phyloP scores from a whole-genome alignment of 2,888 invertebrate genomes.

The Luperina testacea region DNA sequence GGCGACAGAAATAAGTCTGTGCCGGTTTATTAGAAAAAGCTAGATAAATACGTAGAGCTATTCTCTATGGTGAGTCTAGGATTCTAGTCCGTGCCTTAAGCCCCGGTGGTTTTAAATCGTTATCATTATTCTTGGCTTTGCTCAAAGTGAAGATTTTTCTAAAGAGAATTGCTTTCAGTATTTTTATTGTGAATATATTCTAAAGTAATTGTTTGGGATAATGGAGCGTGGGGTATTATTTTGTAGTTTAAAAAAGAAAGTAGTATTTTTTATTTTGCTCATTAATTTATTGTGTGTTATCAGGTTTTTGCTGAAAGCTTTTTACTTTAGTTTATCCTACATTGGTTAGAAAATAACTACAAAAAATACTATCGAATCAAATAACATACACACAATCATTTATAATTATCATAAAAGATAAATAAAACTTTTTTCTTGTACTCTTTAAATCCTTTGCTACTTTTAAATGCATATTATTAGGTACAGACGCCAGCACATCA shows the following conservation, averaged over 20 bases:
- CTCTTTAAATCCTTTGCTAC: too few relatives aligned
- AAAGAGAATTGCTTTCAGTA: conserved; percentile 27
- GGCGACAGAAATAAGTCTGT: conserved; percentile 61
- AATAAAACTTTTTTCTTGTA: too few relatives aligned
- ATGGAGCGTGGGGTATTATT: neutral
- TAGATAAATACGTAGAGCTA: conserved; percentile 62
- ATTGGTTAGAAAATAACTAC: neutral
- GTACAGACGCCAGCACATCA: too few relatives aligned
- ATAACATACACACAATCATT: neutral
- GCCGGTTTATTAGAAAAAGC: conserved; percentile 60
- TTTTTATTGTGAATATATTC: conserved; percentile 9
- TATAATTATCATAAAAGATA: neutral
- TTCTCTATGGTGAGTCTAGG: conserved; percentile 53
- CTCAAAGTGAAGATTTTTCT: conserved; percentile 54
- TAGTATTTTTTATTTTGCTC: neutral
- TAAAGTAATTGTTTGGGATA: conserved; percentile 16
- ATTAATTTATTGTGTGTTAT: neutral
- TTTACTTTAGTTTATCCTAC: neutral
- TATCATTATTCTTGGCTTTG: conserved; percentile 62
- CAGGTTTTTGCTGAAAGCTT: neutral
- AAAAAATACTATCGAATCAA: neutral
- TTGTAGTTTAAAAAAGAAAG: neutral
- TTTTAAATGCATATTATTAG: too few relatives aligned
- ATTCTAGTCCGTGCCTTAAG: conserved; percentile 38
- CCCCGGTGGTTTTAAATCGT: conserved; percentile 58